A percentile compares a stretch with the other conserved stretches of the same genome.
These are phyloP conservation scores for Uromys caudimaculatus DNA, from an alignment of 2,797 vertebrate species.

Conservation along the genomic window DNA sequence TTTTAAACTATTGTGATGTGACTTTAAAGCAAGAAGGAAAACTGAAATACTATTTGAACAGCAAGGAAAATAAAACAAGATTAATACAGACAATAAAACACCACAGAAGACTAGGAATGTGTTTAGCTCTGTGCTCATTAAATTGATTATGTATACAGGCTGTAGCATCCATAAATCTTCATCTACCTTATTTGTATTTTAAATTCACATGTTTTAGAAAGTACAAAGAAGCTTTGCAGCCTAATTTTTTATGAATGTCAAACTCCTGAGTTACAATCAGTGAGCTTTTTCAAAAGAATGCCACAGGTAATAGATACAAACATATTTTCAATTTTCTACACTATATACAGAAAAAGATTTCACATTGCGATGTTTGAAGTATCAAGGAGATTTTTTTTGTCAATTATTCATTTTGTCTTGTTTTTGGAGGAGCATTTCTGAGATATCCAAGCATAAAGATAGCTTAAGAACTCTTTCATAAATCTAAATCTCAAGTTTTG, in stretches of 20 bases:
- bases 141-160: not conserved
- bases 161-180: not conserved
- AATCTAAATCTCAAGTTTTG: slow-evolving; percentile 6
- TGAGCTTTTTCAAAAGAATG: not conserved
- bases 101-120: not conserved
- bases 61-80: not conserved
- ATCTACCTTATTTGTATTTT: not conserved
- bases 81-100: slow-evolving; percentile 29
- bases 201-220: slow-evolving; percentile 12
- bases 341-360: not conserved
- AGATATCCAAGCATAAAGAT: not conserved
- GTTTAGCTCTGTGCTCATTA: not conserved
- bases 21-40: slow-evolving; percentile 15
- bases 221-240: not conserved
- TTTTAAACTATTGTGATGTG: not conserved
- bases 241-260: slow-evolving; percentile 28
- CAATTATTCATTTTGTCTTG: slow-evolving; percentile 43
- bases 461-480: not conserved
- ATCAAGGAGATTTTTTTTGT: not conserved
- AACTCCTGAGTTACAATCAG: slow-evolving; percentile 21
- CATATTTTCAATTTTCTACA: slow-evolving; percentile 42
- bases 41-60: not conserved
- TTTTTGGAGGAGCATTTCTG: not conserved
- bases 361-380: not conserved
- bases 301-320: not conserved